phyloP scores from a whole-genome alignment of 2,113 vertebrate genomes.

The Leptosomus discolor region DNA sequence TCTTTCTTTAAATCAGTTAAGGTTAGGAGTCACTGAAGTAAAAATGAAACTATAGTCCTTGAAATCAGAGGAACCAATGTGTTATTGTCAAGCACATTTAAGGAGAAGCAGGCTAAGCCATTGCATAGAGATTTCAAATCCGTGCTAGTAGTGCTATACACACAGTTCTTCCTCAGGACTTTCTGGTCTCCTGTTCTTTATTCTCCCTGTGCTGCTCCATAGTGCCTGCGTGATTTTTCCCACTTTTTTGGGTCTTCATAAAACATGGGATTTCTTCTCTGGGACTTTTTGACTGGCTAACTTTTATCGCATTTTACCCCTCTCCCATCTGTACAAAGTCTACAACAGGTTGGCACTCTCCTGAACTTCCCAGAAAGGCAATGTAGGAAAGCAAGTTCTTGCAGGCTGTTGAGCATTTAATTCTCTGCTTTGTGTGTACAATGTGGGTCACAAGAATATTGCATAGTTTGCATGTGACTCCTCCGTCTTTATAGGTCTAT shows the following conservation, averaged over 20 bases:
- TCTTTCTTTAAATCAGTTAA: background rate
- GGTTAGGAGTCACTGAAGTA: background rate
- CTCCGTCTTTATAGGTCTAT: background rate
- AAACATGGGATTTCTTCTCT: background rate
- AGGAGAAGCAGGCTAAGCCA: background rate
- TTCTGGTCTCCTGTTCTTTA: background rate
- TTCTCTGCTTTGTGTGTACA: background rate
- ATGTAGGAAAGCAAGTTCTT: background rate
- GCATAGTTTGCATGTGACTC: accelerated
- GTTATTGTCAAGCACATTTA: background rate
- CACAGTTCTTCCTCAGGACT: background rate
- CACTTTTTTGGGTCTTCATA: background rate
- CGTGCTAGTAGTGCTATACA: background rate
- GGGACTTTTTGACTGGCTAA: background rate
- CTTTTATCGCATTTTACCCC: background rate
- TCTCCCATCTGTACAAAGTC: background rate
- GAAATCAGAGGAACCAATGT: background rate
- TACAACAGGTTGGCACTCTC: background rate
- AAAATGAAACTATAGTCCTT: background rate
- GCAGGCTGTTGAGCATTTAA: background rate
- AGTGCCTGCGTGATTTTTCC: background rate
- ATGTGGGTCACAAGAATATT: background rate
- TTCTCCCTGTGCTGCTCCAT: background rate
- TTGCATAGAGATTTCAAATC: background rate
- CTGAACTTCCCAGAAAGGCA: background rate